Percentiles rank a stretch among this genome's conserved stretches.
phyloP scores from a whole-genome alignment of 1,140 invertebrate species.

The Archegozetes longisetosus region DNA sequence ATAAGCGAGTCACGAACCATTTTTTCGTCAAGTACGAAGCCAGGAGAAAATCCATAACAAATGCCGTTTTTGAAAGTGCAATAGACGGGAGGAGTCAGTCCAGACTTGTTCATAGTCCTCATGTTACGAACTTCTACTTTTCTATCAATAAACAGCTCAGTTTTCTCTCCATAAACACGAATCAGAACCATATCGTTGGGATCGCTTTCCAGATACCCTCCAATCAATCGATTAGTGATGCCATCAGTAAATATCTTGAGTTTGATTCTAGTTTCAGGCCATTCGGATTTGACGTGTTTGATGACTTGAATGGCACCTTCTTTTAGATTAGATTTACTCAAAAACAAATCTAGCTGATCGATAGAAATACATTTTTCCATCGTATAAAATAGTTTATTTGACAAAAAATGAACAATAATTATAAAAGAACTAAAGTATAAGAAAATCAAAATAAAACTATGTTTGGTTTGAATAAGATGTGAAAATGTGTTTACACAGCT shows the following conservation, averaged over 20 bases:
- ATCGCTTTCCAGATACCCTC: constrained; percentile 45
- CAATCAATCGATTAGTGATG: constrained; percentile 82
- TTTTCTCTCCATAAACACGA: constrained; percentile 81
- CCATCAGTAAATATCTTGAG: constrained; percentile 62
- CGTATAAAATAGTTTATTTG: neutral
- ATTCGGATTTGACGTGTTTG: constrained; percentile 1
- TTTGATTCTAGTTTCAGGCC: constrained; percentile 10
- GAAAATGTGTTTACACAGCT: too few relatives aligned
- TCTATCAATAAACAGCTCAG: constrained; percentile 79
- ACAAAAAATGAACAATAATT: too few relatives aligned
- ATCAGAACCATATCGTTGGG: constrained; percentile 51
- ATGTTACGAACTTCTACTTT: constrained; percentile 57
- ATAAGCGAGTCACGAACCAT: constrained; percentile 50
- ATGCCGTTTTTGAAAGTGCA: constrained; percentile 87
- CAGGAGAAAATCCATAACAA: constrained; percentile 76
- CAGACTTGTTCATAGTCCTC: constrained; percentile 48
- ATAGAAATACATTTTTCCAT: neutral
- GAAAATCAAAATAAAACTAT: neutral
- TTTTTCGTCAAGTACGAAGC: constrained; percentile 52
- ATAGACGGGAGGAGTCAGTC: constrained; percentile 66
- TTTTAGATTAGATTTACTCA: neutral
- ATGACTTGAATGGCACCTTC: constrained; percentile 12
- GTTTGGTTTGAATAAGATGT: neutral
- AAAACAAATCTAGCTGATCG: neutral
- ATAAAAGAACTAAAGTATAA: too few relatives aligned